Evolutionary conservation across 2,797 vertebrate species (phyloP).

Genomic region (Crypturellus tataupa): DNA sequence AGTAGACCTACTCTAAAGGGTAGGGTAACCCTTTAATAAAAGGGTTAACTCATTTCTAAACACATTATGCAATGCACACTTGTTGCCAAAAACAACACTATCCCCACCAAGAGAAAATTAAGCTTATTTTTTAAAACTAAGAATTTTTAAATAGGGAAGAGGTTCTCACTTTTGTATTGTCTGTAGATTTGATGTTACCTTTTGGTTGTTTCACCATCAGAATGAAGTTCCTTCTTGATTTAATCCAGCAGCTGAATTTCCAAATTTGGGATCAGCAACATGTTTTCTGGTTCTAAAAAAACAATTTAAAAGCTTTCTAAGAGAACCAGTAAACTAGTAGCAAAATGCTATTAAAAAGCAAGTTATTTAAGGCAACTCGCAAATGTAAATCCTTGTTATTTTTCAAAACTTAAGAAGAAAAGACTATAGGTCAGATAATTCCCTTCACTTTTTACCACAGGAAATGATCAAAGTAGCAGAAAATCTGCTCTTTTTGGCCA

Average conservation of each 20-base stretch:
- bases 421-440: constrained; percentile 67
- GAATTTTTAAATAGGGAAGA: constrained; percentile 1
- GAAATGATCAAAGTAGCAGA: constrained; percentile 79
- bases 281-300: constrained; percentile 10
- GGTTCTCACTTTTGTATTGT: not conserved
- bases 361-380: constrained; percentile 32
- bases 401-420: constrained; percentile 62
- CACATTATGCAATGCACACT: constrained; percentile 32
- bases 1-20: not conserved
- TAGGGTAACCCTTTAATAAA: not conserved
- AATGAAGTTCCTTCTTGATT: not conserved
- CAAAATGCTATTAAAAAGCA: constrained; percentile 24
- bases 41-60: constrained; percentile 55
- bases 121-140: constrained; percentile 14
- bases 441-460: constrained; percentile 77
- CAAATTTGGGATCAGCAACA: not conserved
- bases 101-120: constrained; percentile 1
- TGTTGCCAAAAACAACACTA: constrained; percentile 33
- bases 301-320: not conserved
- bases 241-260: not conserved
- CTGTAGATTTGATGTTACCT: not conserved
- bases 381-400: constrained; percentile 66
- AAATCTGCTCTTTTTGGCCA: constrained; percentile 78
- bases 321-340: constrained; percentile 28
- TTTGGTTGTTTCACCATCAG: not conserved